These are phyloP conservation scores for Pseudolaguvia tuberculata DNA, from an alignment of 2,113 vertebrate genomes.

Conservation along the genomic window DNA sequence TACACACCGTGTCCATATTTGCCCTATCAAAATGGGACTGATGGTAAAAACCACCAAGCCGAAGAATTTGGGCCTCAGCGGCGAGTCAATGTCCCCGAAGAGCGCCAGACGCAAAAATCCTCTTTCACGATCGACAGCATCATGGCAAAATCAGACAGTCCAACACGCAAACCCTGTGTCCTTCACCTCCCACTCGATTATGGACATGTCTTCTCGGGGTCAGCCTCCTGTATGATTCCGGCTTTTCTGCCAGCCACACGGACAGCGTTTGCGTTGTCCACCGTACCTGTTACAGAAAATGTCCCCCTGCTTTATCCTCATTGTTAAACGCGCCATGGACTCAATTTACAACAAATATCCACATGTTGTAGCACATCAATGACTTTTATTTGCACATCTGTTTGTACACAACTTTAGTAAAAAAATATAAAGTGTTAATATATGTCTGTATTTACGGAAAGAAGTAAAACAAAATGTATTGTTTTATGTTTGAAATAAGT, in stretches of 20 bases:
- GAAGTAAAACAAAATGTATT: neutral
- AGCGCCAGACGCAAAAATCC: constrained; percentile 55
- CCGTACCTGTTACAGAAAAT: constrained; percentile 51
- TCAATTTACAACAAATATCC: neutral
- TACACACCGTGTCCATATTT: constrained; percentile 61
- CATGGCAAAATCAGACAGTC: constrained; percentile 60
- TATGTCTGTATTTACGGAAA: constrained; percentile 42
- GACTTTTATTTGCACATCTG: constrained; percentile 21
- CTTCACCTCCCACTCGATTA: constrained; percentile 45
- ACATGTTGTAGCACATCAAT: neutral
- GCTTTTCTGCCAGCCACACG: constrained; percentile 57
- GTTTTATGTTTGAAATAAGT: constrained; percentile 33
- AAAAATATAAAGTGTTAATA: constrained; percentile 53
- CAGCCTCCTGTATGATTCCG: constrained; percentile 58
- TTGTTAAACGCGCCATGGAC: constrained; percentile 51
- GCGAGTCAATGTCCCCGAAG: constrained; percentile 23
- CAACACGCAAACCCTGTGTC: constrained; percentile 29
- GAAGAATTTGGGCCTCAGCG: constrained; percentile 51
- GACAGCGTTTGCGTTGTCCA: constrained; percentile 54
- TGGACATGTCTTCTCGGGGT: constrained; percentile 51
- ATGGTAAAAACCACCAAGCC: constrained; percentile 45
- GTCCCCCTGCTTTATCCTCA: constrained; percentile 55
- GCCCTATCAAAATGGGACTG: constrained; percentile 46
- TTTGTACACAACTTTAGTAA: constrained; percentile 38
- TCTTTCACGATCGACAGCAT: constrained; percentile 80